Conservation (phyloP, 2,113 vertebrate genomes). For the Copsychus sechellarum region DNA sequence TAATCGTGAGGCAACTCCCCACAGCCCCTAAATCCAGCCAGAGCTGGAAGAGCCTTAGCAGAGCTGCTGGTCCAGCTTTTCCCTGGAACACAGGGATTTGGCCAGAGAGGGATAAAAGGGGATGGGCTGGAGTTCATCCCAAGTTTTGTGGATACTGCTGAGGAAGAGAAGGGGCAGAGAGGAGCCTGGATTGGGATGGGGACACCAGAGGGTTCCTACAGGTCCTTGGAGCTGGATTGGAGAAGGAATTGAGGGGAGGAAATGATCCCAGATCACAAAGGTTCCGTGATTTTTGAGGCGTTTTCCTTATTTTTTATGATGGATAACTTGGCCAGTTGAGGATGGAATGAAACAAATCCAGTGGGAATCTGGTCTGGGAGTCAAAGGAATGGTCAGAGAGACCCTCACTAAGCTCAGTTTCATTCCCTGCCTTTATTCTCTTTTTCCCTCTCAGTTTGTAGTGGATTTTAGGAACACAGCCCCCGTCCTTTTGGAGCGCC, state of each 20-base stretch:
- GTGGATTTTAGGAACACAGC: background rate
- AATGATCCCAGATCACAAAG: background rate
- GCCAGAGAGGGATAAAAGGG: background rate
- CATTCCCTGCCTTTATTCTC: background rate
- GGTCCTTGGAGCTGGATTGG: background rate
- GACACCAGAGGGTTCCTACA: background rate
- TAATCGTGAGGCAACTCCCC: background rate
- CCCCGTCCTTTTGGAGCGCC: background rate
- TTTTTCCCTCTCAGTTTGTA: fast-evolving
- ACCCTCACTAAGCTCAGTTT: background rate
- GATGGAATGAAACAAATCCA: background rate
- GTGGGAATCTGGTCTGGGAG: background rate
- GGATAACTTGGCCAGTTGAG: background rate
- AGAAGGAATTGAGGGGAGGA: background rate
- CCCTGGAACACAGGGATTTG: background rate
- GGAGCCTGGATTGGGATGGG: background rate
- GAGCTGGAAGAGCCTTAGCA: background rate
- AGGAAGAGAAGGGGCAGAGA: fast-evolving
- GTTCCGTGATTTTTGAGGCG: too few species aligned
- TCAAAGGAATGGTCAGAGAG: too few species aligned
- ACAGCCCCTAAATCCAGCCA: background rate
- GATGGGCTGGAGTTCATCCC: background rate
- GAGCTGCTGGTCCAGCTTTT: background rate
- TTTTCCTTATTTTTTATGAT: background rate
- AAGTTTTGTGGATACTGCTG: fast-evolving